Base-by-base conservation (phyloP, 2,888 invertebrate species). In the Drosophila acutilabella region DNA sequence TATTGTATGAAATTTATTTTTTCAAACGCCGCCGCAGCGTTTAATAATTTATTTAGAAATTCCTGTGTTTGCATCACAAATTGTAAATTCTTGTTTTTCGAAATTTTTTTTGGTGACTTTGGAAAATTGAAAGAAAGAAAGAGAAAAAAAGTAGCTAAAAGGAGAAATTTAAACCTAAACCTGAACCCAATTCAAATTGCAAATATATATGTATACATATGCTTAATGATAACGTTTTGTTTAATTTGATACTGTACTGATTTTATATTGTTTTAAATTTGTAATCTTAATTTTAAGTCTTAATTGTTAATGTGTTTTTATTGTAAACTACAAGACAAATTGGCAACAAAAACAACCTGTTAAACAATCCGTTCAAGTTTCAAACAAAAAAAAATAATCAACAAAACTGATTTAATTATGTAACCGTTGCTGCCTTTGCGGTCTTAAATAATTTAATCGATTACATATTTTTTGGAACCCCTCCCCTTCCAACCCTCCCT, bases 181-280 rank as follows among this genome's bases (percentile, higher is more conserved):
- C 71, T 73, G 76, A 78, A 78, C 71, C 79, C 67, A 68, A 71
- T 76, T 76, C 58, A 80, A 87, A 85, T 78, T 85, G 88, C 85
- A 85, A 87, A 85, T 87, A 85, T 80, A 79, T 77, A 80, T 71
- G 79, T 88, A 85, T 81, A 74, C 74, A 74, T 75, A 75, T 64
- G 47, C 20, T 56, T 81, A 81, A 83, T 81, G 70, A 67, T 86
- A 88, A 82, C 61, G 56, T 70, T 73, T 87, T 84, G 80, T 87
- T 84, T 85, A 84, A 81, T 78, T 77, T 71, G 81, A 86, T 86
- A 72, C 74, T 87, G 88, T 88, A 84, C 86, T 84, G 82, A 87
- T 87, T 88, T 86, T 86, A 81, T 80, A 81, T 88, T 87, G 89
- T 89, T 89, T 89, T 87, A 78, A 87, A 87, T 81, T 86, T 86